Conservation (phyloP, 2,888 invertebrate genomes). For the Heliothis peltigera region DNA sequence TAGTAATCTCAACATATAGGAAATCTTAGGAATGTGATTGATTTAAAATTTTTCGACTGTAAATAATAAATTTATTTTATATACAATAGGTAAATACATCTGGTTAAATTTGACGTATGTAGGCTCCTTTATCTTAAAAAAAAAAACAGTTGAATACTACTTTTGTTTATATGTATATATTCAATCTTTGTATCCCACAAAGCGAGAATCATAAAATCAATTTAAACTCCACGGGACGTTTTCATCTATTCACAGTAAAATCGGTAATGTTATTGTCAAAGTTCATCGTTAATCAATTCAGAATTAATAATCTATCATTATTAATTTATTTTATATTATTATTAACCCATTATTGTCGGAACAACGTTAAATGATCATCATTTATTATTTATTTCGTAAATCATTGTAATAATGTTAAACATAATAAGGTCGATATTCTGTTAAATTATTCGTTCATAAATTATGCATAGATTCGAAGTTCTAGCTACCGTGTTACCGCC, state of each 20-base stretch:
- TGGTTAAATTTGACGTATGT: too few species aligned
- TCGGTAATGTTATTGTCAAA: slow-evolving; percentile 23
- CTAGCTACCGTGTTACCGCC: slow-evolving; percentile 74
- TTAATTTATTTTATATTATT: slow-evolving; percentile 47
- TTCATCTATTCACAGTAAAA: slow-evolving; percentile 23
- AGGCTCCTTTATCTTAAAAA: too few species aligned
- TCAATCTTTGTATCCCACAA: neutral
- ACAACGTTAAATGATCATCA: slow-evolving; percentile 52
- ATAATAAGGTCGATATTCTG: slow-evolving; percentile 69
- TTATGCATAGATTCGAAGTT: slow-evolving; percentile 71
- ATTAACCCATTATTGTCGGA: slow-evolving; percentile 55
- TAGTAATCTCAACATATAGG: too few species aligned
- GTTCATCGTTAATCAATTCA: slow-evolving; percentile 28
- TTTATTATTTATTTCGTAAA: slow-evolving; percentile 65
- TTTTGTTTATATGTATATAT: neutral
- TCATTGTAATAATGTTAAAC: slow-evolving; percentile 61
- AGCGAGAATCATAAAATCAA: slow-evolving; percentile 10
- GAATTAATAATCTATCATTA: slow-evolving; percentile 47
- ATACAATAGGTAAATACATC: too few species aligned
- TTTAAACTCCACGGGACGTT: slow-evolving; percentile 35
- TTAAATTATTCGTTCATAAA: slow-evolving; percentile 72
- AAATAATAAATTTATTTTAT: too few species aligned
- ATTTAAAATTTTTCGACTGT: too few species aligned
- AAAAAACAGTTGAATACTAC: too few species aligned
- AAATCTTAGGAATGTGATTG: too few species aligned